A percentile compares a stretch with the other conserved stretches of the same genome.
phyloP scores from a whole-genome alignment of 2,113 vertebrate species.

The Tinamus guttatus region DNA sequence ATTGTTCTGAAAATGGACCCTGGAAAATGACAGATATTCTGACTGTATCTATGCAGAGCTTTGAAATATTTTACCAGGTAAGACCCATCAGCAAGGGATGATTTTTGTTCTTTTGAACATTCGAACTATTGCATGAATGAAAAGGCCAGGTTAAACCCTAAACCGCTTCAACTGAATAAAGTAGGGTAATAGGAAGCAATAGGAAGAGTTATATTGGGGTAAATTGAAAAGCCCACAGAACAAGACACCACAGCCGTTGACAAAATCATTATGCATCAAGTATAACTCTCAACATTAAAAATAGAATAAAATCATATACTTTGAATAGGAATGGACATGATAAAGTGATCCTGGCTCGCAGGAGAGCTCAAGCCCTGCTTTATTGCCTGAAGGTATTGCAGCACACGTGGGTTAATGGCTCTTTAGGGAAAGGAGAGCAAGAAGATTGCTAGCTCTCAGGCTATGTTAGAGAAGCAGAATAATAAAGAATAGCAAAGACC shows the following conservation, averaged over 20 bases:
- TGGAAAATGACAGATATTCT: background rate
- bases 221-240: background rate
- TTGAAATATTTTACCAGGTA: background rate
- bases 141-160: background rate
- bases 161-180: background rate
- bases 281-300: background rate
- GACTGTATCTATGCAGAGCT: background rate
- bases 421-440: background rate
- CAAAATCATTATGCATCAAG: background rate
- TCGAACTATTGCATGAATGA: background rate
- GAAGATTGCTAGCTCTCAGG: background rate
- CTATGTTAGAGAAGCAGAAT: accelerated
- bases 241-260: background rate
- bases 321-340: background rate
- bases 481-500: background rate
- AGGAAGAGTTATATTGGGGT: background rate
- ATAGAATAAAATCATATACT: background rate
- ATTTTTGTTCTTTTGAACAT: background rate
- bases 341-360: background rate
- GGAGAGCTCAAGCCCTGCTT: background rate
- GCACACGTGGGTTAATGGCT: accelerated
- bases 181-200: no score
- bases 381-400: background rate
- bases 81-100: background rate
- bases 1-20: background rate